Conservation (phyloP, 2,797 vertebrate genomes). For the Mormyrops boulengeri region DNA sequence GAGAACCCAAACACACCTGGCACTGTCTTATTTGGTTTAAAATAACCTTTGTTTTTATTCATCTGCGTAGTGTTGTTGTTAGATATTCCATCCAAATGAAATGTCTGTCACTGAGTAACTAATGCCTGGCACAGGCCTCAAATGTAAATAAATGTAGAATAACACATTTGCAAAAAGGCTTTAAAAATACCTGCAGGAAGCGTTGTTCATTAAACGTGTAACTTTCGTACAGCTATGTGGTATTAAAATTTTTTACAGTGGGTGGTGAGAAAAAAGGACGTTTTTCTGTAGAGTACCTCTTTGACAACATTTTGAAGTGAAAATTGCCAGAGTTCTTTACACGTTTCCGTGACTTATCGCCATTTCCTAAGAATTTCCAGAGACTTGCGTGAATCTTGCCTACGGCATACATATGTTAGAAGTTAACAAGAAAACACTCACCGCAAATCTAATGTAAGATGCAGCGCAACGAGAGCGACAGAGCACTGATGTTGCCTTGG, state of each 20-base stretch:
- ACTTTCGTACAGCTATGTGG: slow-evolving; percentile 54
- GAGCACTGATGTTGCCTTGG: slow-evolving; percentile 41
- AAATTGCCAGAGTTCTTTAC: slow-evolving; percentile 69
- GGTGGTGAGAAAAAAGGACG: slow-evolving; percentile 55
- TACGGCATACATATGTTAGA: slow-evolving; percentile 72
- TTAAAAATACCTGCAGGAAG: slow-evolving; percentile 48
- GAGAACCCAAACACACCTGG: not conserved
- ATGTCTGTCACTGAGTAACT: slow-evolving; percentile 25
- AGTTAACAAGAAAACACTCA: slow-evolving; percentile 68
- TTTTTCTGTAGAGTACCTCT: slow-evolving; percentile 50
- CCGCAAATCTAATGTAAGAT: slow-evolving; percentile 57
- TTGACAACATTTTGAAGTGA: slow-evolving; percentile 68
- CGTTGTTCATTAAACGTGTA: slow-evolving; percentile 80
- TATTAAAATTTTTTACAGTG: slow-evolving; percentile 43
- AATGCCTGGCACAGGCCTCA: slow-evolving; percentile 33
- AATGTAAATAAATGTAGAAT: slow-evolving; percentile 46
- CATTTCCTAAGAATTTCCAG: slow-evolving; percentile 64
- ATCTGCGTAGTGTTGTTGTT: not conserved
- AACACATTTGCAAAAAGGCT: slow-evolving; percentile 38
- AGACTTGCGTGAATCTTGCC: slow-evolving; percentile 70
- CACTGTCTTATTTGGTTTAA: not conserved
- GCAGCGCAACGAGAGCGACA: slow-evolving; percentile 30
- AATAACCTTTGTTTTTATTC: slow-evolving; percentile 6
- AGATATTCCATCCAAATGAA: slow-evolving; percentile 25
- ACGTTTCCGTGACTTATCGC: slow-evolving; percentile 65